Evolutionary conservation across 2,888 invertebrate species (phyloP).

Genomic region (Archips crataeganus): DNA sequence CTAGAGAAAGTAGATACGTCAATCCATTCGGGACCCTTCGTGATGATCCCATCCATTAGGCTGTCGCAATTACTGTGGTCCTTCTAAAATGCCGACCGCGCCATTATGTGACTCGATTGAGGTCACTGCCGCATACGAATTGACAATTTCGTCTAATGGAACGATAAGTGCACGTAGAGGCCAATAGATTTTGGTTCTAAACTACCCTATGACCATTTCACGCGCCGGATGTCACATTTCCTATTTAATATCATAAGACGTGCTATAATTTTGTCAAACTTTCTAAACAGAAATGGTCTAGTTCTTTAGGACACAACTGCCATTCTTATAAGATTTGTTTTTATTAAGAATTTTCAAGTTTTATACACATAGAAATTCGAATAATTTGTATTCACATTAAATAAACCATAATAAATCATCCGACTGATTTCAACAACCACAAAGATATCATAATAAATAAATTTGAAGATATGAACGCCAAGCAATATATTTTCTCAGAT

Average conservation of each 20-base stretch:
- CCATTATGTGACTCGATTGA: slow-evolving; percentile 47
- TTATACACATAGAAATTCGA: not conserved
- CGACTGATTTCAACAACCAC: slow-evolving; percentile 1
- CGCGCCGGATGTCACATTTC: not conserved
- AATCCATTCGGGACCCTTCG: slow-evolving; percentile 55
- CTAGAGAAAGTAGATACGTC: slow-evolving; percentile 47
- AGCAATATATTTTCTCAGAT: slow-evolving; percentile 51
- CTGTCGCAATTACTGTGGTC: slow-evolving; percentile 57
- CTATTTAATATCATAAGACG: not conserved
- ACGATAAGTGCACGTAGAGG: slow-evolving; percentile 53
- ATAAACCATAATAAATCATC: not conserved
- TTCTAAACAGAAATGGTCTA: not conserved
- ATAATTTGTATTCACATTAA: not conserved
- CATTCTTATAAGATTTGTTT: not conserved
- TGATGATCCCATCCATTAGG: slow-evolving; percentile 56
- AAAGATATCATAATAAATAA: slow-evolving; percentile 22
- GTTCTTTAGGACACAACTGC: not conserved
- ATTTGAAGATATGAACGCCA: slow-evolving; percentile 49
- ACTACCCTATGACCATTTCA: slow-evolving; percentile 14
- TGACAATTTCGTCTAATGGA: slow-evolving; percentile 64
- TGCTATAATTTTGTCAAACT: not conserved
- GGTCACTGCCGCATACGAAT: slow-evolving; percentile 58
- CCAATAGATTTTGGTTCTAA: slow-evolving; percentile 37
- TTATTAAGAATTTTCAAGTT: too few relatives aligned
- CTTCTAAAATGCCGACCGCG: slow-evolving; percentile 55